phyloP scores from a whole-genome alignment of 2,113 vertebrate species.

The Gila orcuttii region DNA sequence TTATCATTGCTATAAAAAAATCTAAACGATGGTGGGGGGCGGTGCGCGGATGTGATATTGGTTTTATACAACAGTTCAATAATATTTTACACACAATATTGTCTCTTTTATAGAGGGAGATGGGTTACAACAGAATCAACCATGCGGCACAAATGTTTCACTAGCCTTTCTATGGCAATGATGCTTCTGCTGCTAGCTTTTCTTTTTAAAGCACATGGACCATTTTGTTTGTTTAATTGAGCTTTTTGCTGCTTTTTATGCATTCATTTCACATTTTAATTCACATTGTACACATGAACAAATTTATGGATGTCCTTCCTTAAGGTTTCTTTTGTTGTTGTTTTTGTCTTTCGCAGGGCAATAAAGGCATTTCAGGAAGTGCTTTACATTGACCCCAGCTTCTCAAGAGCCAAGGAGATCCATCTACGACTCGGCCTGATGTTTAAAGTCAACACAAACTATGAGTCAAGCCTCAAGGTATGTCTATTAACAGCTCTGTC shows the following conservation, averaged over 20 bases:
- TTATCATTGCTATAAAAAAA: too few relatives aligned
- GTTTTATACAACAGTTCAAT: too few relatives aligned
- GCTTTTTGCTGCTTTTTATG: neutral
- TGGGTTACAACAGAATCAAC: neutral
- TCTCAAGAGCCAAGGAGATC: slow-evolving; percentile 97
- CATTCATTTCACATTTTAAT: neutral
- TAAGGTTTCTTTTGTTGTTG: slow-evolving; percentile 18
- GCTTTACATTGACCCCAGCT: slow-evolving; percentile 97
- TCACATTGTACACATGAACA: neutral
- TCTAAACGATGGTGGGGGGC: too few relatives aligned
- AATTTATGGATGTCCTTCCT: neutral
- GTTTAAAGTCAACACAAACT: slow-evolving; percentile 99
- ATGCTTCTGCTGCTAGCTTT: slow-evolving; percentile 9
- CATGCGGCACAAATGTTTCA: neutral
- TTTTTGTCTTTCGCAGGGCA: slow-evolving; percentile 79
- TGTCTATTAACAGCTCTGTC: neutral
- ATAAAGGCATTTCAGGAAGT: slow-evolving; percentile 99
- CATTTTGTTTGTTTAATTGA: neutral
- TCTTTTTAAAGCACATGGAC: neutral
- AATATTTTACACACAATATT: too few relatives aligned
- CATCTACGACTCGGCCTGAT: slow-evolving; percentile 98
- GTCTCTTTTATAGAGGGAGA: neutral
- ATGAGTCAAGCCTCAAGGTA: slow-evolving; percentile 98
- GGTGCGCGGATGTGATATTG: too few relatives aligned
- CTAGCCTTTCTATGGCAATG: slow-evolving; percentile 4